These are phyloP conservation scores for Accipiter fasciatus DNA, from an alignment of 2,797 vertebrate species.

Conservation along the genomic window DNA sequence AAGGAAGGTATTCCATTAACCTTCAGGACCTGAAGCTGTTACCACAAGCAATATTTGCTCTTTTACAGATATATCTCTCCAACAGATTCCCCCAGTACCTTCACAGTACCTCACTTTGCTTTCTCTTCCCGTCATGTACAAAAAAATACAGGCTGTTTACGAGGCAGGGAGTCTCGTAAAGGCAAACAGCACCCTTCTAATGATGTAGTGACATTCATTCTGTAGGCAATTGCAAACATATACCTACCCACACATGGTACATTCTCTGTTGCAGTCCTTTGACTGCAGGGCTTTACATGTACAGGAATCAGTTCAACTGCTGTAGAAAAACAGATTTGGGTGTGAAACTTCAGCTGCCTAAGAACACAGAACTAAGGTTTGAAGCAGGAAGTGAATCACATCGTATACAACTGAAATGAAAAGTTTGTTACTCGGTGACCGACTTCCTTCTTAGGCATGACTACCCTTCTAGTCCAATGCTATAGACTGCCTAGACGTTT, in stretches of 20 bases:
- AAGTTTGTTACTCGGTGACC: not conserved
- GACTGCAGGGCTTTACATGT: not conserved
- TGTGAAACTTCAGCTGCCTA: not conserved
- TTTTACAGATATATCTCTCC: not conserved
- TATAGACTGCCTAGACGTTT: not conserved
- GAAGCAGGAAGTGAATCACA: constrained; percentile 23
- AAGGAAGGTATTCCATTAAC: not conserved
- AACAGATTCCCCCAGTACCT: not conserved
- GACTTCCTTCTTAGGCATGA: not conserved
- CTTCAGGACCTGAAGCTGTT: not conserved
- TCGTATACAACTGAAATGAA: not conserved
- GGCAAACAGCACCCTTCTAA: not conserved
- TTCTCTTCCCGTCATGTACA: not conserved
- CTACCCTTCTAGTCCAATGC: not conserved
- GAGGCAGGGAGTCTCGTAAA: not conserved
- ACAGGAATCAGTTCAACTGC: not conserved
- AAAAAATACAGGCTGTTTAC: not conserved
- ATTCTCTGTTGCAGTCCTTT: not conserved
- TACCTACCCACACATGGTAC: not conserved
- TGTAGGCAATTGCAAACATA: not conserved
- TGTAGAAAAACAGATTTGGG: not conserved
- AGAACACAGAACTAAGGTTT: not conserved
- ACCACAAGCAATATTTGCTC: not conserved
- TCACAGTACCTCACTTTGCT: not conserved
- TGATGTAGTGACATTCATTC: not conserved